Evolutionary conservation across 2,113 vertebrate species (phyloP).

Genomic region (Lampris megalopsis): DNA sequence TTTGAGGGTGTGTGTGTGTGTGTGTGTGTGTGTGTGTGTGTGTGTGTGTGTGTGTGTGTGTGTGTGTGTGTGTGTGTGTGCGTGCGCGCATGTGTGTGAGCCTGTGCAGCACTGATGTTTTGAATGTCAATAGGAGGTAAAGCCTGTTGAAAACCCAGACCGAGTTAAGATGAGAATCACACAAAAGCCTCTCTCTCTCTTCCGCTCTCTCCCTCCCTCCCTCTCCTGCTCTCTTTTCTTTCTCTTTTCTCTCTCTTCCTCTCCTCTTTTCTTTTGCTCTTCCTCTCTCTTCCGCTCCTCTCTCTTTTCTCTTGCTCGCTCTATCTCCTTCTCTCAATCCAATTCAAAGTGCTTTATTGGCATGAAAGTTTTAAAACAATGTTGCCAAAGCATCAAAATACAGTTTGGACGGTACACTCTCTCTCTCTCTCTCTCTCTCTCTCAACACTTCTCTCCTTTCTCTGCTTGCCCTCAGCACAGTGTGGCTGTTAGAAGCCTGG

Average conservation of each 20-base stretch:
- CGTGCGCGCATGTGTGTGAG: background rate
- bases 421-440: constrained; percentile 46
- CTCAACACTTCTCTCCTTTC: constrained; percentile 48
- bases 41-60: constrained; percentile 17
- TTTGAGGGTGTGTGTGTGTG: constrained; percentile 55
- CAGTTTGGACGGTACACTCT: too few relatives aligned
- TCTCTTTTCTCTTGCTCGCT: too few relatives aligned
- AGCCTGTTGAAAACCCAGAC: constrained; percentile 75
- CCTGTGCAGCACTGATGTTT: constrained; percentile 71
- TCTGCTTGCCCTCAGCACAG: constrained; percentile 57
- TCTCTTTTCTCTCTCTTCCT: too few relatives aligned
- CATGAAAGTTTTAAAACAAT: too few relatives aligned
- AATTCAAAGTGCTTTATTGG: too few relatives aligned
- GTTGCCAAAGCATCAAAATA: too few relatives aligned
- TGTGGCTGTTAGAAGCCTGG: constrained; percentile 56
- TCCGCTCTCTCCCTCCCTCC: constrained; percentile 43
- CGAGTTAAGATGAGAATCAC: constrained; percentile 83
- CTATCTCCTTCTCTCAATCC: too few relatives aligned
- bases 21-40: constrained; percentile 40
- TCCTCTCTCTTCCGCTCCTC: too few relatives aligned
- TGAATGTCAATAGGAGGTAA: constrained; percentile 82
- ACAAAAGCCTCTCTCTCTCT: constrained; percentile 74
- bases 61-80: too few relatives aligned
- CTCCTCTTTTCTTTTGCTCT: too few relatives aligned
- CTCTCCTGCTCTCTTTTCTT: constrained; percentile 15